Evolutionary conservation across 2,113 vertebrate genomes (phyloP).

Genomic region (Colius striatus): DNA sequence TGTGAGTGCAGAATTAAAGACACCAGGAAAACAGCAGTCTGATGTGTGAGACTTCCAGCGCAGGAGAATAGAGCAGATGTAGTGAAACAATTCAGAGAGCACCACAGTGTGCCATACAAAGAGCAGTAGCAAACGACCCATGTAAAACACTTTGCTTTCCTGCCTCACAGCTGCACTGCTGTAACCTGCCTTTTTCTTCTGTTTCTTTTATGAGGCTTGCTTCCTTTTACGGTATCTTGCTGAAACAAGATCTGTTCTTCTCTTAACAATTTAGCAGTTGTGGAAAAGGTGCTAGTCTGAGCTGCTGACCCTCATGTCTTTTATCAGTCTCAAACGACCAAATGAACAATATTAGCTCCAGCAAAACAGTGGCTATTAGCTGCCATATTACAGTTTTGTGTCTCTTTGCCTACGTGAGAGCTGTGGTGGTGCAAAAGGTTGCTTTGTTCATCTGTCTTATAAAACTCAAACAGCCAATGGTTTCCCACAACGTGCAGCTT

Average conservation of each 20-base stretch:
- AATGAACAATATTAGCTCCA: neutral
- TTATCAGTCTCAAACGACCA: neutral
- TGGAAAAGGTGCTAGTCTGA: conserved; percentile 36
- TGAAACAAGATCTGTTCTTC: conserved; percentile 5
- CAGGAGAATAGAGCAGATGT: conserved; percentile 2
- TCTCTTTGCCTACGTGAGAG: neutral
- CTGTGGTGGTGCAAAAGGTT: neutral
- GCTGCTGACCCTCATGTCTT: neutral
- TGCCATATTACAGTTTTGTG: neutral
- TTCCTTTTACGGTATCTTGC: neutral
- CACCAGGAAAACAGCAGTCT: neutral
- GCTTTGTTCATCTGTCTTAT: neutral
- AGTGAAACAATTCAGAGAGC: conserved; percentile 11
- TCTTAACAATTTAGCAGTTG: neutral
- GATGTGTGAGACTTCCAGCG: neutral
- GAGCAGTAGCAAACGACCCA: neutral
- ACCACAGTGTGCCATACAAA: neutral
- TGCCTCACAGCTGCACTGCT: neutral
- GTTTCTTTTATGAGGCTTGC: neutral
- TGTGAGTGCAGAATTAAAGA: conserved; percentile 1
- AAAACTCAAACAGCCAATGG: neutral
- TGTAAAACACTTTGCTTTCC: neutral
- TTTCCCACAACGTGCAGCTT: neutral
- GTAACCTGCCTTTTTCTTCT: conserved; percentile 1
- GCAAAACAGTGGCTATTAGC: neutral